A percentile compares a stretch with the other conserved stretches of the same genome.
Conservation (phyloP, 92 coral and sea anemone species). For the Virgularia gustaviana region DNA sequence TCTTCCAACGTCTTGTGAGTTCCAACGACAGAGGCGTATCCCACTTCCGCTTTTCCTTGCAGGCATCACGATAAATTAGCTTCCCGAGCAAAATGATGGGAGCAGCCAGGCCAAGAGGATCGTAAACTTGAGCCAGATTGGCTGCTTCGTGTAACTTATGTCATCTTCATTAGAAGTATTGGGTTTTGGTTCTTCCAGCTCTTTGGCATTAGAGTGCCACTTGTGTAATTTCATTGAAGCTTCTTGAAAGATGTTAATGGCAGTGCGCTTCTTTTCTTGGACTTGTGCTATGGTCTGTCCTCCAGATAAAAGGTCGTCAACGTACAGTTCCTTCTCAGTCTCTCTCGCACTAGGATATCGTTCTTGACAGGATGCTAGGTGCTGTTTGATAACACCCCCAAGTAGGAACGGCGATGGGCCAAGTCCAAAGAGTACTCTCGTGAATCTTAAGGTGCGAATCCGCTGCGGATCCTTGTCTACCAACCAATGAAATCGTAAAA, state of each 20-base stretch:
- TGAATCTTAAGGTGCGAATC: constrained; percentile 48
- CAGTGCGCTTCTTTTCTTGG: constrained; percentile 30
- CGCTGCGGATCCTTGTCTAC: constrained; percentile 47
- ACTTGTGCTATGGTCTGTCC: constrained; percentile 39
- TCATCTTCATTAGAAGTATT: not conserved
- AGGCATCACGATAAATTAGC: constrained; percentile 38
- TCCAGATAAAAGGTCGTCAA: constrained; percentile 48
- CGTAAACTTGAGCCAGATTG: constrained; percentile 23
- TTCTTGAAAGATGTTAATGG: constrained; percentile 29
- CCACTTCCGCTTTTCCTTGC: constrained; percentile 7
- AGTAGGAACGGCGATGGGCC: constrained; percentile 37
- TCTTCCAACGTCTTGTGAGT: constrained; percentile 16
- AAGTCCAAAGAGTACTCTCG: constrained; percentile 49
- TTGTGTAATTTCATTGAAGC: constrained; percentile 57
- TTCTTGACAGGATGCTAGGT: too few species aligned
- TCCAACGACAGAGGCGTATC: constrained; percentile 3
- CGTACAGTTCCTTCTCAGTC: constrained; percentile 39
- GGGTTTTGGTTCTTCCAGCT: not conserved
- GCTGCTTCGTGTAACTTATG: constrained; percentile 23
- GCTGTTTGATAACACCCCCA: constrained; percentile 50
- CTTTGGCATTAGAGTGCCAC: constrained; percentile 37
- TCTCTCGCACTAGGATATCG: constrained; percentile 31
- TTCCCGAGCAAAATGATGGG: constrained; percentile 32
- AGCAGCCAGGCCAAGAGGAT: constrained; percentile 35
- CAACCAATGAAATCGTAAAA: constrained; percentile 59